phyloP scores from a whole-genome alignment of 2,888 invertebrate species.

The Lissonota sp. region DNA sequence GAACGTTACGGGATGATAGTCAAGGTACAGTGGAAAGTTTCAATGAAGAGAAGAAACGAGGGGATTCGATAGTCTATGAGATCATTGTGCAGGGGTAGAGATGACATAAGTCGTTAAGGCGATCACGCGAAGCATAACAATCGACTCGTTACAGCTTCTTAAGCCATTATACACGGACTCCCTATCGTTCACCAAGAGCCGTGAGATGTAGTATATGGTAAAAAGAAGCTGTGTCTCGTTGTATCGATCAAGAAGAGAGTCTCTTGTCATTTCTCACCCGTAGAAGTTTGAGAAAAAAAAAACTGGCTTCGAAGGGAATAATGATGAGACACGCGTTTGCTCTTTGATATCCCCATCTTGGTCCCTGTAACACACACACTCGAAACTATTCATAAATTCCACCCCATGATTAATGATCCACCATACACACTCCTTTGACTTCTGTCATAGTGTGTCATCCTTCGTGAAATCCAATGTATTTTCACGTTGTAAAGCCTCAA shows the following conservation, averaged over 20 bases:
- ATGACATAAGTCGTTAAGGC: conserved; percentile 39
- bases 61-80: conserved; percentile 18
- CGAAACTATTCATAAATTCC: conserved; percentile 8
- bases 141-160: conserved; percentile 42
- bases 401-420: conserved; percentile 37
- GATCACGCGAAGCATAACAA: conserved; percentile 55
- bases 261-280: conserved; percentile 36
- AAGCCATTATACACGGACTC: conserved; percentile 21
- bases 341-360: conserved; percentile 26
- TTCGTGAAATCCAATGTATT: conserved; percentile 18
- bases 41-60: conserved; percentile 16
- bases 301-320: conserved; percentile 39
- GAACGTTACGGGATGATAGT: too few relatives aligned
- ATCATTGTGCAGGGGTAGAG: conserved; percentile 5
- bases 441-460: conserved; percentile 12
- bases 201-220: background rate
- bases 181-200: background rate
- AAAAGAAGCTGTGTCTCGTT: conserved; percentile 17
- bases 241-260: conserved; percentile 43
- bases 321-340: conserved; percentile 18
- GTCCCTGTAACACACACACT: conserved; percentile 12
- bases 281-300: conserved; percentile 14
- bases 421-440: conserved; percentile 25
- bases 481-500: background rate
- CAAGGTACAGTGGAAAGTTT: background rate